Conservation (phyloP, 2,113 vertebrate species). For the Sisor rabdophorus region DNA sequence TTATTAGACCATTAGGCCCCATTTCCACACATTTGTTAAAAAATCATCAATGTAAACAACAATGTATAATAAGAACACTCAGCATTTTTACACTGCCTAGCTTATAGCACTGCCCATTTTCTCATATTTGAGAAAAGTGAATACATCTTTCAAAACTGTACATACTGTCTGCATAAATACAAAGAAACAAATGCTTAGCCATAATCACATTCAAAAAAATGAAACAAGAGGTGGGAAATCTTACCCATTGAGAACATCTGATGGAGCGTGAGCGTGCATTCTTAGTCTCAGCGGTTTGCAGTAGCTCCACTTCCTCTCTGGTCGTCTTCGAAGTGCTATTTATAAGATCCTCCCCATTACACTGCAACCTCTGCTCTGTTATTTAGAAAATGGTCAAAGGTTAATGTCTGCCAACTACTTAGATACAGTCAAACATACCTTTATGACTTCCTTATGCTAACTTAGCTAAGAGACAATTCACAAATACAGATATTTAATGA, state of each 20-base stretch:
- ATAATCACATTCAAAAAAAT: neutral
- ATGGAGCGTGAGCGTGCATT: constrained; percentile 17
- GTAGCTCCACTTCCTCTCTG: constrained; percentile 49
- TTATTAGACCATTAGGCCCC: too few relatives aligned
- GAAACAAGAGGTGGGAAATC: constrained; percentile 8
- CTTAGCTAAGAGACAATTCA: neutral
- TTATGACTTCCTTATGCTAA: neutral
- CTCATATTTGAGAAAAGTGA: constrained; percentile 23
- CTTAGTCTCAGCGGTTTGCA: constrained; percentile 34
- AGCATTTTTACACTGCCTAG: neutral
- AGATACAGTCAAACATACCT: neutral
- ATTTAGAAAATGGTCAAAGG: constrained; percentile 21
- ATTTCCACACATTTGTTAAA: neutral
- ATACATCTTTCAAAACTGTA: constrained; percentile 2
- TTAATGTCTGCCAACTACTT: neutral
- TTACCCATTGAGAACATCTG: constrained; percentile 51
- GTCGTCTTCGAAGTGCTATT: constrained; percentile 34
- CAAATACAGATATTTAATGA: neutral
- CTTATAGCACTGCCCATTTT: neutral
- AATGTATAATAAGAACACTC: neutral
- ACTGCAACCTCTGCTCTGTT: neutral
- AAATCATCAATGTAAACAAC: neutral
- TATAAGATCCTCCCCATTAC: constrained; percentile 46
- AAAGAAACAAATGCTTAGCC: neutral
- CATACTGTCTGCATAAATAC: constrained; percentile 10